Base-by-base conservation (phyloP, 2,113 vertebrate genomes). In the Centropristis striata region DNA sequence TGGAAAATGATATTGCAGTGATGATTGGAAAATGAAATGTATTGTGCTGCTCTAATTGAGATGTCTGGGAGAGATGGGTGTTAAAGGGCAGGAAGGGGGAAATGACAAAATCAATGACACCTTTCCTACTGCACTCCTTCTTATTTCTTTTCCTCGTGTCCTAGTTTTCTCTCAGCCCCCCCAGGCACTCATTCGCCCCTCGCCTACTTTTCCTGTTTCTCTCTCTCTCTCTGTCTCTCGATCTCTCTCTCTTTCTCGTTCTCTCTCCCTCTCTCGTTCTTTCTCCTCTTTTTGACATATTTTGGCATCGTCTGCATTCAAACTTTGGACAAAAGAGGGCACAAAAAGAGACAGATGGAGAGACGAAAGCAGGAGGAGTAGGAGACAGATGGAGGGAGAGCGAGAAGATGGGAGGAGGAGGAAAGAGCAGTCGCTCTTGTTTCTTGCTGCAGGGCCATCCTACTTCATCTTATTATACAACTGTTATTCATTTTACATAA, bases 381-480 rank as follows among this genome's bases (percentile, higher is more conserved):
- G 50, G 44, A 92, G 89, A 90, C 90, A 92, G 88, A 91, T 90
- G 88, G 90, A 92, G 87, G 68, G 81, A 90, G 89, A 79, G 82
- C 37, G 64, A 80, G 86, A 89, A 84, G 84, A 91, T 88, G 82
- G 89, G 77, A 90, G 85, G 88, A 90, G 80, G 92, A 90, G 87
- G 83, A 90, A 90, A 85, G 86, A 92, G 88, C 86, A 89, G 87
- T 86, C 66, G 70, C 83, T 87, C 87, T 90, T 76, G 85, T 90
- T 86, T 92, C 85, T 90, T 83, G 90, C 90, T 91, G 92, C 91
- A 82, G 86, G 90, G 92, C 85, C 81, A 85, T 92, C 88, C 90
- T 86, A 84, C 90, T 92, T 91, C 80, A 79, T 90, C 87, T 85
- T 88, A 90, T 91, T 90, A 93, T 85, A 91, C 89, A 90, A 91